These are phyloP conservation scores for Syngnathus floridae DNA, from an alignment of 2,113 vertebrate genomes.

Conservation along the genomic window DNA sequence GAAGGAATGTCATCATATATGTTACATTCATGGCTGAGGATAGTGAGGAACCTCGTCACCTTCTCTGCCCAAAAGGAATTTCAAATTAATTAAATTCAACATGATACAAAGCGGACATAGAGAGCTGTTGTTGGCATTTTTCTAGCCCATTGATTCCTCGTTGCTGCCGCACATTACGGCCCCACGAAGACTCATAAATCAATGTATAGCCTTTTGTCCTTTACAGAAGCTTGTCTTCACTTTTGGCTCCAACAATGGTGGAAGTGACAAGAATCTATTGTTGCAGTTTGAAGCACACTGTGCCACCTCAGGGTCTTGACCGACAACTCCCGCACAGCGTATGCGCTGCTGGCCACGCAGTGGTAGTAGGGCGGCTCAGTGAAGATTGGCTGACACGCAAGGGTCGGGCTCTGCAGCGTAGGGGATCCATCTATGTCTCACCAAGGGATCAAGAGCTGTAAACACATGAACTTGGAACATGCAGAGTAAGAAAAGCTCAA, in stretches of 20 bases:
- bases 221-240: conserved; percentile 64
- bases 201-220: conserved; percentile 74
- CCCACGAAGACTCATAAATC: conserved; percentile 76
- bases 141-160: conserved; percentile 81
- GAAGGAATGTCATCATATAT: conserved; percentile 27
- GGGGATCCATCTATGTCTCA: conserved; percentile 49
- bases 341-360: conserved; percentile 50
- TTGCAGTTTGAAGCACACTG: conserved; percentile 66
- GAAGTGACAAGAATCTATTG: conserved; percentile 76
- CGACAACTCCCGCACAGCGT: conserved; percentile 53
- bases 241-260: conserved; percentile 57
- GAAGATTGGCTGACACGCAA: conserved; percentile 39
- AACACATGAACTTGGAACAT: conserved; percentile 19
- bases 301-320: conserved; percentile 47
- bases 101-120: conserved; percentile 74
- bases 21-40: conserved; percentile 47
- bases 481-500: neutral
- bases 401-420: conserved; percentile 29
- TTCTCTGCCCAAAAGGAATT: conserved; percentile 51
- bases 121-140: conserved; percentile 81
- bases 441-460: conserved; percentile 19
- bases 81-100: conserved; percentile 71
- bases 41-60: conserved; percentile 57
- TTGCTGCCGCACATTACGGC: conserved; percentile 77
- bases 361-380: conserved; percentile 21